Evolutionary conservation across 2,113 vertebrate species (phyloP).

Genomic region (Diphyllodes magnificus): DNA sequence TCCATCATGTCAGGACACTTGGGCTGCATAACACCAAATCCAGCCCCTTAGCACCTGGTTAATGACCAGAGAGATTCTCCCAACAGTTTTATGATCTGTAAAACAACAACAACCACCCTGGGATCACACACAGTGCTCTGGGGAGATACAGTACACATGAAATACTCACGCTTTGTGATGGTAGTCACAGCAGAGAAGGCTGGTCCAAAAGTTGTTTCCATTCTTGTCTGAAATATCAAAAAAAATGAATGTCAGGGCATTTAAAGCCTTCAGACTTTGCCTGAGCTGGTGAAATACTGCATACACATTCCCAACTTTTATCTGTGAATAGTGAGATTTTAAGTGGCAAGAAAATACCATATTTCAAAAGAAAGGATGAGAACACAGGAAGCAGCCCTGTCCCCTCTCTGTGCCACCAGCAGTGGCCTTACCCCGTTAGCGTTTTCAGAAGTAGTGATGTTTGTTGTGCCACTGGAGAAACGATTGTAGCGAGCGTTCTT

Average conservation of each 20-base stretch:
- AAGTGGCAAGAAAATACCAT: not conserved
- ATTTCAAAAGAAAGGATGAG: not conserved
- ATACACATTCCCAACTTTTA: not conserved
- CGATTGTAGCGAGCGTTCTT: constrained; percentile 74
- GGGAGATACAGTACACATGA: not conserved
- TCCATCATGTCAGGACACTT: not conserved
- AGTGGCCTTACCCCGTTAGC: constrained; percentile 72
- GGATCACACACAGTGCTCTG: not conserved
- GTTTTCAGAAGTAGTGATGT: constrained; percentile 67
- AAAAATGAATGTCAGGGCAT: not conserved
- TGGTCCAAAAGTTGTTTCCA: constrained; percentile 93
- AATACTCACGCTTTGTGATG: constrained; percentile 87
- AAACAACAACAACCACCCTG: not conserved
- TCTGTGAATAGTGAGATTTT: not conserved
- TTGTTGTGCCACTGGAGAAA: constrained; percentile 73
- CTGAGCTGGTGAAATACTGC: not conserved
- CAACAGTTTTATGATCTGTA: not conserved
- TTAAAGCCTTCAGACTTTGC: not conserved
- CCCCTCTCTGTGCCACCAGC: not conserved
- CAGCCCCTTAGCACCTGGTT: not conserved
- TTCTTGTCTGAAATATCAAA: constrained; percentile 78
- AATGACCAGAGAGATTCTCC: not conserved
- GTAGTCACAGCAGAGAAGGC: constrained; percentile 87
- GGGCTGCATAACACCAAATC: not conserved
- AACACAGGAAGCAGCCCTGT: not conserved